Evolutionary conservation across 1,140 invertebrate genomes (phyloP).

Genomic region (Thalassaphorura encarpata): DNA sequence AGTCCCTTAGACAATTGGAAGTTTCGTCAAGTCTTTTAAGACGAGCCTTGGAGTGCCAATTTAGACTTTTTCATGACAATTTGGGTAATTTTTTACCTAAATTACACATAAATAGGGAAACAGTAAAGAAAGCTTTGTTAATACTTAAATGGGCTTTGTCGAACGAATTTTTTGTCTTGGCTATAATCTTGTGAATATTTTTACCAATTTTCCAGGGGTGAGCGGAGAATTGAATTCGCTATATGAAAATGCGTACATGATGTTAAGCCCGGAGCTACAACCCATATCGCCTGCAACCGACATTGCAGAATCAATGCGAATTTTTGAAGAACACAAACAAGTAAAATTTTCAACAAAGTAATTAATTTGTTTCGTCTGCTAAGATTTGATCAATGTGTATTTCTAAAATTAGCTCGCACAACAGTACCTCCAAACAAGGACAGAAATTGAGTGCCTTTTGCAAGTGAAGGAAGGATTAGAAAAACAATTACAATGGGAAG

Average conservation of each 20-base stretch:
- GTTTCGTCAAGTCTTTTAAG: too few species aligned
- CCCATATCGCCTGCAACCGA: constrained; percentile 67
- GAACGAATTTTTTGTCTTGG: too few species aligned
- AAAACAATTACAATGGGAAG: constrained; percentile 51
- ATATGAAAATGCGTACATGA: constrained; percentile 58
- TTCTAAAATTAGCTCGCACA: constrained; percentile 41
- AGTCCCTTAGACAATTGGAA: too few species aligned
- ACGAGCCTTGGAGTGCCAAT: too few species aligned
- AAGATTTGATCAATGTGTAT: not conserved
- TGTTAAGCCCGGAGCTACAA: constrained; percentile 64
- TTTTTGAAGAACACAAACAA: constrained; percentile 75
- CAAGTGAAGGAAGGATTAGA: constrained; percentile 56
- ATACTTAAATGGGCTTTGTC: too few species aligned
- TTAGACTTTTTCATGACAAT: too few species aligned
- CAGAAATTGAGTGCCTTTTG: constrained; percentile 58
- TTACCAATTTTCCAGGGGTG: too few species aligned
- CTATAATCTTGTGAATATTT: too few species aligned
- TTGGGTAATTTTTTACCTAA: too few species aligned
- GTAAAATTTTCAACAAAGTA: constrained; percentile 40
- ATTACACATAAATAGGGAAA: too few species aligned
- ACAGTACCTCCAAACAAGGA: constrained; percentile 52
- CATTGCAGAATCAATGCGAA: constrained; percentile 62
- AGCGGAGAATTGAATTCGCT: constrained; percentile 17
- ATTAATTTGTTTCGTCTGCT: not conserved
- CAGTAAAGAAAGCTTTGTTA: too few species aligned